Evolutionary conservation across 1,140 invertebrate genomes (phyloP).

Genomic region (Oedothorax gibbosus): DNA sequence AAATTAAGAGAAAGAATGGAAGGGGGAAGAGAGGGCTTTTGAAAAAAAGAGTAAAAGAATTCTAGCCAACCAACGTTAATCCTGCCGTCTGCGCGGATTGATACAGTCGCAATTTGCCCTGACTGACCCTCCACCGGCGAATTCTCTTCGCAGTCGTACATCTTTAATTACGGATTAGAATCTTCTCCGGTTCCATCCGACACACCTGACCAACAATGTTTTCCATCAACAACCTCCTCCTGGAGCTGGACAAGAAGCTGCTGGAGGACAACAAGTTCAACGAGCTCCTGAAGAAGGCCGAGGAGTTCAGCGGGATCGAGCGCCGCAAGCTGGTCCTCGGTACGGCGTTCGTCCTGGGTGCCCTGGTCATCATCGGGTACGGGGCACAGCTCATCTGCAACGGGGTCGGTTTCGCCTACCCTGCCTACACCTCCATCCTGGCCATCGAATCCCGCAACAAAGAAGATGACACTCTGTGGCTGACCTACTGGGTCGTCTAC

Average conservation of each 20-base stretch:
- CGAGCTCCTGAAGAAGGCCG: slow-evolving; percentile 77
- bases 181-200: too few species aligned
- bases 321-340: slow-evolving; percentile 86
- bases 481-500: slow-evolving; percentile 98
- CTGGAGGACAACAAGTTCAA: slow-evolving; percentile 82
- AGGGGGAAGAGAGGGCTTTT: slow-evolving; percentile 10
- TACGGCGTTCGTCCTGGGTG: slow-evolving; percentile 68
- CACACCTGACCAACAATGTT: slow-evolving; percentile 10
- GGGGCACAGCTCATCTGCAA: slow-evolving; percentile 97
- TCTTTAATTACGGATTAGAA: background rate
- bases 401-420: slow-evolving; percentile 94
- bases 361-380: slow-evolving; percentile 88
- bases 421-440: slow-evolving; percentile 90
- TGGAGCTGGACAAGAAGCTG: slow-evolving; percentile 76
- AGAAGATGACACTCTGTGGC: slow-evolving; percentile 95
- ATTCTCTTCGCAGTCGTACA: background rate
- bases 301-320: slow-evolving; percentile 85
- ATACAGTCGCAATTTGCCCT: background rate
- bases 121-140: background rate
- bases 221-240: slow-evolving; percentile 36
- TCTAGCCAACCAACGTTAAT: slow-evolving; percentile 6
- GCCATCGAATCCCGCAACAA: slow-evolving; percentile 84
- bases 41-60: slow-evolving; percentile 33
- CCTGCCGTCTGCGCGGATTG: background rate
- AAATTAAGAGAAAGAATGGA: slow-evolving; percentile 58